Conservation (phyloP, 2,797 vertebrate species). For the Nannoperca obscura region DNA sequence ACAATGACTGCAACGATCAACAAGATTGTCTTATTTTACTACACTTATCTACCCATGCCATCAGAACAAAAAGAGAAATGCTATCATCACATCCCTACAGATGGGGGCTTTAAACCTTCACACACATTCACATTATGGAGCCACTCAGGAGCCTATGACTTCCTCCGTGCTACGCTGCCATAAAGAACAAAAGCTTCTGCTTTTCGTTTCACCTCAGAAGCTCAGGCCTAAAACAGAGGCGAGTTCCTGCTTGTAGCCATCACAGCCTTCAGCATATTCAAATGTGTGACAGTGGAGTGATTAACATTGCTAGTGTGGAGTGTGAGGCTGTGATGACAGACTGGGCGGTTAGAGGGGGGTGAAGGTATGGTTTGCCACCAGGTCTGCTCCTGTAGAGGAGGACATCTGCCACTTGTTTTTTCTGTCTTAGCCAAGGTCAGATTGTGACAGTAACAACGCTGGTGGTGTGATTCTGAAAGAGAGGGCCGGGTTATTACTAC, state of each 20-base stretch:
- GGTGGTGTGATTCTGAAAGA: neutral
- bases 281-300: conserved; percentile 16
- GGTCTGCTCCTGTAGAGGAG: conserved; percentile 61
- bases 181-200: conserved; percentile 22
- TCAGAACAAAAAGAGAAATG: neutral
- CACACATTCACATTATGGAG: neutral
- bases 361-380: conserved; percentile 42
- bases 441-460: neutral
- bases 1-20: neutral
- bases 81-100: neutral
- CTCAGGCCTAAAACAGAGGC: conserved; percentile 1
- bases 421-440: conserved; percentile 50
- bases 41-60: neutral
- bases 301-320: conserved; percentile 17
- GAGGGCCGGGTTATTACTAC: no score
- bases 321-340: conserved; percentile 27
- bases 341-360: conserved; percentile 9
- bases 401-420: conserved; percentile 71
- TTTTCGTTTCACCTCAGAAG: conserved; percentile 16
- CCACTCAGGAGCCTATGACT: neutral
- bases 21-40: neutral
- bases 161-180: neutral
- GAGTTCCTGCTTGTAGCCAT: neutral
- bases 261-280: neutral
- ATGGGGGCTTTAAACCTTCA: neutral